Base-by-base conservation (phyloP, 2,888 invertebrate genomes). In the Balanococcus diminutus region DNA sequence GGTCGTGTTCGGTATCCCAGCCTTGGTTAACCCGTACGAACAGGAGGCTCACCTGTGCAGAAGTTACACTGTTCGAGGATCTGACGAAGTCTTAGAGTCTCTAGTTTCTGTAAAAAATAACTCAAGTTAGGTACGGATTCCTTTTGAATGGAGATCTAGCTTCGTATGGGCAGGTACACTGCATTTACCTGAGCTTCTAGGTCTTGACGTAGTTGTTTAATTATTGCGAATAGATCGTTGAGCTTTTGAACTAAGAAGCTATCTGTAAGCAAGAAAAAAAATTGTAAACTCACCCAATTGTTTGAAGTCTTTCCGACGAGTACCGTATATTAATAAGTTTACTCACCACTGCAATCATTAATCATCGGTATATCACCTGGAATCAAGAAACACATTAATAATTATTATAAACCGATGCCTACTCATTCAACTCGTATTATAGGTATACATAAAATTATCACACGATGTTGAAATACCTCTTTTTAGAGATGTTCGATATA, bases 21-120 rank as follows among this genome's bases (percentile, higher is more conserved):
- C 88, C 88, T 88, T 88, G 88, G 88, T 87, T 87, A 86, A 87
- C 84, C 86, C 19, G 79, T 22, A 42, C 46, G 46, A 79, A 28
- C 84, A 72, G 85, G 85, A 75, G 87, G 87, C 88, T 88, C 88
- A 88, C 88, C 88, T 88, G 88, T 92, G 90, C 94, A 94, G 87
- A 93, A 92, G 88, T 95, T 95, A 90, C 97, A 97, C 88, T 94
- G 94, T 89, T 94, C 94, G 87, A 97, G 91, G 85, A 95, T 91
- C 87, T 92, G 92, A 42, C 94, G 92, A 84, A 97, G 91, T 87
- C 91, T 91, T 87, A 93, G 92, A 28, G 96, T 94, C 89, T 94
- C 94, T 87, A 92, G 88, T 79, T 90, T 90, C 92, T 92, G 89
- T 25, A 89, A 88, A 84, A 87, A 87, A 42, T 81, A 86, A 25